Percentiles rank a stretch among this genome's conserved stretches.
Evolutionary conservation across 2,797 vertebrate genomes (phyloP).

Genomic region (Coreius guichenoti): DNA sequence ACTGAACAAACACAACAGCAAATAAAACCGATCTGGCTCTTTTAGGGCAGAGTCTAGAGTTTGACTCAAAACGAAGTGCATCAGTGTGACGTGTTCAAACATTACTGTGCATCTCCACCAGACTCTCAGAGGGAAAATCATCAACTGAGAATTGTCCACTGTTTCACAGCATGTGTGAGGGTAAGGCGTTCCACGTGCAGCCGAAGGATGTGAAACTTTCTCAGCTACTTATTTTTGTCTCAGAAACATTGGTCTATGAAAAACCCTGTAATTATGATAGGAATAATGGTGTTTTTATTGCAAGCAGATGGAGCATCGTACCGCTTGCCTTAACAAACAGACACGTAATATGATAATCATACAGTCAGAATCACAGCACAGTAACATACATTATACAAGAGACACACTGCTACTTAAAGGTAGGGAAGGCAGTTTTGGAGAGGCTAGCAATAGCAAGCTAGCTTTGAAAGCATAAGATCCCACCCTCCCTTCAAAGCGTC

Average conservation of each 20-base stretch:
- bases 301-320: conserved; percentile 59
- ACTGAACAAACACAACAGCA: conserved; percentile 5
- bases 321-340: conserved; percentile 60
- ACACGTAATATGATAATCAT: conserved; percentile 49
- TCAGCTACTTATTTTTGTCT: conserved; percentile 61
- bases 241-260: conserved; percentile 48
- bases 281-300: conserved; percentile 66
- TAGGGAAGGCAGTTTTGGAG: neutral
- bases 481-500: neutral
- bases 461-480: neutral
- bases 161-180: neutral
- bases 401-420: neutral
- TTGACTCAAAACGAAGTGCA: neutral
- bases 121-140: neutral
- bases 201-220: neutral
- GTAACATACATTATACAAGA: neutral
- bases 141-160: neutral
- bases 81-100: neutral
- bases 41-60: neutral
- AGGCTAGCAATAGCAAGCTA: neutral
- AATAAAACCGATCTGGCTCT: neutral
- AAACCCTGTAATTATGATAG: conserved; percentile 66
- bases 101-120: neutral
- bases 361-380: conserved; percentile 32
- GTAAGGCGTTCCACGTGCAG: neutral